These are phyloP conservation scores for Danio jaintianensis DNA, from an alignment of 2,797 vertebrate genomes.

Conservation along the genomic window DNA sequence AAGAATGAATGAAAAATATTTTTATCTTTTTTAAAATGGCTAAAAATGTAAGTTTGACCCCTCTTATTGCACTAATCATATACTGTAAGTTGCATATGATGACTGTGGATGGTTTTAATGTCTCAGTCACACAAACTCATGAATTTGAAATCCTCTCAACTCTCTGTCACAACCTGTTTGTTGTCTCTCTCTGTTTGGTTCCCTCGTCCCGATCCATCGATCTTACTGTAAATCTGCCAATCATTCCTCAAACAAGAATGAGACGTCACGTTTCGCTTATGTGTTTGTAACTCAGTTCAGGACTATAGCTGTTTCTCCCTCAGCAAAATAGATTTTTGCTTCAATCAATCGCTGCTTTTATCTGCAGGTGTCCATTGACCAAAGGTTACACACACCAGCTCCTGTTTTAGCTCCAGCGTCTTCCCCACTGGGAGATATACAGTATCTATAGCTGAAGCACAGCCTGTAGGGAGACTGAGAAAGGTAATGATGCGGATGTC, in stretches of 20 bases:
- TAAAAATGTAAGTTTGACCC: conserved; percentile 5
- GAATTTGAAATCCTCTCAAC: background rate
- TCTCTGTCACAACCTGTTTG: background rate
- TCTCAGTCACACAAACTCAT: conserved; percentile 24
- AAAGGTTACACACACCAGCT: conserved; percentile 49
- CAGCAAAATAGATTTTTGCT: conserved; percentile 43
- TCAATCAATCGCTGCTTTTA: conserved; percentile 32
- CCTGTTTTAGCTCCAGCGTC: conserved; percentile 36
- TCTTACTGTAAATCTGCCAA: conserved; percentile 15
- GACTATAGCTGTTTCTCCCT: conserved; percentile 15
- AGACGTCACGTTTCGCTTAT: conserved; percentile 36
- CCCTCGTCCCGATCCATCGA: background rate
- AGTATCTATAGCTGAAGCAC: conserved; percentile 43
- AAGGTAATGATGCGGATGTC: conserved; percentile 57
- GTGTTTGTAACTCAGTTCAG: conserved; percentile 19
- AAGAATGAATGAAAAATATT: no score
- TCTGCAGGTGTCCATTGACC: conserved; percentile 35
- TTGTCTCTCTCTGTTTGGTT: background rate
- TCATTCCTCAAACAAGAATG: conserved; percentile 17
- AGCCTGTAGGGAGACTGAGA: conserved; percentile 50
- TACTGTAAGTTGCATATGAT: conserved; percentile 23
- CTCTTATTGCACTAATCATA: conserved; percentile 42
- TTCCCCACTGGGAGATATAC: conserved; percentile 37
- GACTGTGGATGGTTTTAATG: conserved; percentile 51
- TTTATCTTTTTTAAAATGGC: background rate